Base-by-base conservation (phyloP, 2,888 invertebrate genomes). In the Tanypteryx hageni region DNA sequence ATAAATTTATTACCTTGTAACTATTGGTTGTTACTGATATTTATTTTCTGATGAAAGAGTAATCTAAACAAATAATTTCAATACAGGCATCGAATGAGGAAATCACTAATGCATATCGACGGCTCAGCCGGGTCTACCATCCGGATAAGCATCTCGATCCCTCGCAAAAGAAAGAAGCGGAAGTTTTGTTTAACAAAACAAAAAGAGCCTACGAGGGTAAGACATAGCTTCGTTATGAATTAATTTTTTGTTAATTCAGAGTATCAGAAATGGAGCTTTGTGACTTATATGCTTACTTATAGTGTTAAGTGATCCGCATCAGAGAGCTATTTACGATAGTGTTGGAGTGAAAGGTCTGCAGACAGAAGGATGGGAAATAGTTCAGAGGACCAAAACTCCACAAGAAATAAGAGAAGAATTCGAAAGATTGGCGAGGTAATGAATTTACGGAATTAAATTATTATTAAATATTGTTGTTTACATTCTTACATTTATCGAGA, bases 401-500 rank as follows among this genome's bases (percentile, higher is more conserved):
- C 97, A 98, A 93, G 99, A 99, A 96, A 99, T 99, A 93, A 96
- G 99, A 92, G 99, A 99, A 93, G 99, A 99, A 95, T 99, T 99
- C 96, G 99, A 99, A 95, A 97, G 98, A 93, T 94, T 96, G 92
- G 95, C 96, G 92, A 95, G 95, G 95, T 95, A 93, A 92, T 92
- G 68, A 56, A 44, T 44, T 44, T 44, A 18, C 16, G 22, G 64
- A 27, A 44, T 76, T 27, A 83, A 81, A 27, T 59, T 31, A 68
- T 92, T 76, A 59, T 81, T 56, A 84, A 44, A 56, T 44, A 3
- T 3, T 57, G 0, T 58, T 76, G 5, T 76, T 27, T 11, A 27
- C 27, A 27, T 27, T 27, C 13, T 76, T 18, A 8, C 8, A 3
- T 27, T 76, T 7, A 9, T 22, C 11, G 22, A 4, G 76, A 27